Evolutionary conservation across 2,888 invertebrate species (phyloP).

Genomic region (Cephalotes varians): DNA sequence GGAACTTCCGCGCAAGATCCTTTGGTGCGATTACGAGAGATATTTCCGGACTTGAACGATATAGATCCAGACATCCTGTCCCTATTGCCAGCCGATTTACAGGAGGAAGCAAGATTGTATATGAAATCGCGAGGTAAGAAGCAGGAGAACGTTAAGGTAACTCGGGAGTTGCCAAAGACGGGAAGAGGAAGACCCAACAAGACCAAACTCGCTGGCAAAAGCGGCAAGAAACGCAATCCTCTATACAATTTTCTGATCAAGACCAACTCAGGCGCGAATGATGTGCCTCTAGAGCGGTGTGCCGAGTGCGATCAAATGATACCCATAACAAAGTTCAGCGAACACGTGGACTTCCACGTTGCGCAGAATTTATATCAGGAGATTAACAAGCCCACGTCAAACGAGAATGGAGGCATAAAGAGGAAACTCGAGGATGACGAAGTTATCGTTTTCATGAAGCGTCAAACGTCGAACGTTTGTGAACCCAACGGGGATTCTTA

Average conservation of each 20-base stretch:
- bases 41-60: conserved; percentile 85
- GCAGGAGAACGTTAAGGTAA: conserved; percentile 52
- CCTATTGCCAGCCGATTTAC: conserved; percentile 84
- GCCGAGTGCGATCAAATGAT: conserved; percentile 90
- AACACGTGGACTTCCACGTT: conserved; percentile 95
- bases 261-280: conserved; percentile 78
- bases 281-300: conserved; percentile 87
- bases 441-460: conserved; percentile 49
- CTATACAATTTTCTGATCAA: conserved; percentile 86
- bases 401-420: conserved; percentile 55
- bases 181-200: conserved; percentile 69
- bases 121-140: conserved; percentile 65
- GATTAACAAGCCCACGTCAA: conserved; percentile 86
- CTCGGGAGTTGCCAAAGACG: conserved; percentile 59
- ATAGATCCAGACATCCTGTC: conserved; percentile 84
- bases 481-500: conserved; percentile 32
- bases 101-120: conserved; percentile 80
- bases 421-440: conserved; percentile 52
- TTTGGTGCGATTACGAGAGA: conserved; percentile 79
- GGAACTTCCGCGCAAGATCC: neutral
- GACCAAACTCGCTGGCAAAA: conserved; percentile 60
- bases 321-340: conserved; percentile 88
- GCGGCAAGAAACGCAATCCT: conserved; percentile 66
- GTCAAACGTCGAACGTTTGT: conserved; percentile 49
- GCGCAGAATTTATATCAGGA: conserved; percentile 92